A percentile compares a stretch with the other conserved stretches of the same genome.
These are phyloP conservation scores for Ceratothoa steindachneri DNA, from an alignment of 2,888 invertebrate species.

Conservation along the genomic window DNA sequence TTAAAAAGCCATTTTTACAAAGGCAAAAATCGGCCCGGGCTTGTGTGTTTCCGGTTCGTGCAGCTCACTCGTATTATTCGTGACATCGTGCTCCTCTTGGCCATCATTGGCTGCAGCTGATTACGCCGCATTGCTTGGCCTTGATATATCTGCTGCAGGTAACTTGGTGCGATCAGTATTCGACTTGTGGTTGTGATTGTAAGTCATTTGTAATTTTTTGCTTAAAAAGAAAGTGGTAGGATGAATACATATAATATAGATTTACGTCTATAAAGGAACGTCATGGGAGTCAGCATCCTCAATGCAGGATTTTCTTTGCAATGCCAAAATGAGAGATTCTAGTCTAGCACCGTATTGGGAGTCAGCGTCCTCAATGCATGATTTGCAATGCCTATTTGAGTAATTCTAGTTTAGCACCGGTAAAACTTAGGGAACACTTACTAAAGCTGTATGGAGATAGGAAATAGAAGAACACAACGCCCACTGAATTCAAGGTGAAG, in stretches of 20 bases:
- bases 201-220: neutral
- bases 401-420: neutral
- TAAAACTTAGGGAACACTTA: neutral
- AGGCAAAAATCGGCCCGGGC: neutral
- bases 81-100: conserved; percentile 1
- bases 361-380: no score
- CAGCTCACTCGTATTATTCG: neutral
- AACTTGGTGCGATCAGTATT: conserved; percentile 6
- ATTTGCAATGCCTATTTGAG: no score
- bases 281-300: neutral
- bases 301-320: no score
- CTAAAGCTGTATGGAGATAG: conserved; percentile 6
- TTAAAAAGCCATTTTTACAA: no score
- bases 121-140: conserved; percentile 5
- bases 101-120: conserved; percentile 1
- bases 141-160: conserved; percentile 1
- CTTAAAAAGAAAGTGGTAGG: neutral
- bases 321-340: no score
- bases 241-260: neutral
- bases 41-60: neutral
- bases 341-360: no score
- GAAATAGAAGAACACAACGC: conserved; percentile 2
- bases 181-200: conserved; percentile 5
- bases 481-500: conserved; percentile 9
- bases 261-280: conserved; percentile 5